Conservation (phyloP, 2,113 vertebrate genomes). For the Amia ocellicauda region DNA sequence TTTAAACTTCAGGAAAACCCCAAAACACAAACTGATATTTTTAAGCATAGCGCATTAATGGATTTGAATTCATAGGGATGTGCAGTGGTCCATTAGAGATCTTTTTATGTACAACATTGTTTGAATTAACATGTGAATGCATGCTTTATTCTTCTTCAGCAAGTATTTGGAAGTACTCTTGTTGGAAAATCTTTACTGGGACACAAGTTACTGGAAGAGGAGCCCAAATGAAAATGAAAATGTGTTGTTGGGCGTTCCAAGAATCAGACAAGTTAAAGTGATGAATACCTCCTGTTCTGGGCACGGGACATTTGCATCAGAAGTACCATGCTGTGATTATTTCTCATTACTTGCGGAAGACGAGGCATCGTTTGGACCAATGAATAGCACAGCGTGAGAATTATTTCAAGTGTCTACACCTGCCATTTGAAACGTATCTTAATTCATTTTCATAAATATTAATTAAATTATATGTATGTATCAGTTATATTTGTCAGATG, state of each 20-base stretch:
- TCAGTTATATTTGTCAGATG: too few species aligned
- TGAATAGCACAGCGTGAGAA: conserved; percentile 4
- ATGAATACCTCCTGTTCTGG: conserved; percentile 1
- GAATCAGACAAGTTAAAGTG: conserved; percentile 16
- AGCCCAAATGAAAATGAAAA: conserved; percentile 3
- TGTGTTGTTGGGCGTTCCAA: conserved; percentile 14
- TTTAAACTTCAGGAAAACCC: not conserved
- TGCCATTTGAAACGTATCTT: too few species aligned
- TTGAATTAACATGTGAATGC: not conserved
- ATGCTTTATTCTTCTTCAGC: not conserved
- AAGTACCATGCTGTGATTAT: not conserved
- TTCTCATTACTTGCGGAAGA: not conserved
- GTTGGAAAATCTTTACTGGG: conserved; percentile 12
- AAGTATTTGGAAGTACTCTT: conserved; percentile 10
- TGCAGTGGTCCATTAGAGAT: too few species aligned
- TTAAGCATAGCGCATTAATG: not conserved
- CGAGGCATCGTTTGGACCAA: not conserved
- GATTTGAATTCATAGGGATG: too few species aligned
- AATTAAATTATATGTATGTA: too few species aligned
- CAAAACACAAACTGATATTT: not conserved
- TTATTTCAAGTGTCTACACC: not conserved
- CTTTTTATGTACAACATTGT: too few species aligned
- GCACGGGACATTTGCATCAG: not conserved
- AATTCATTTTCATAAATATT: too few species aligned
- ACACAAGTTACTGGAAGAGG: not conserved